Conservation (phyloP, 2,113 vertebrate genomes). For the Lycaon pictus region DNA sequence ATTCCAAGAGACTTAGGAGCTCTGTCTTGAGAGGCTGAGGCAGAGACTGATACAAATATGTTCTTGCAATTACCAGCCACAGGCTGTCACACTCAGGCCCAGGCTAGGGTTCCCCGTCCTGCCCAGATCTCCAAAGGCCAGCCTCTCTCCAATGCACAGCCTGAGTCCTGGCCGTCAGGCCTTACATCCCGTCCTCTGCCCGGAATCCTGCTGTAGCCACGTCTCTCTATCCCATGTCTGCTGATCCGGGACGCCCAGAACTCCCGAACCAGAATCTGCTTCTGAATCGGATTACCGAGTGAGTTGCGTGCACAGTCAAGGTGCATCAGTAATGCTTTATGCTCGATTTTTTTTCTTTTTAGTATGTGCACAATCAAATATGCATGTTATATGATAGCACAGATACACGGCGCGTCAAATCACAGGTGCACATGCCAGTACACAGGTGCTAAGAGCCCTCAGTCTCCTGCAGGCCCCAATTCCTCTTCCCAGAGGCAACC, state of each 20-base stretch:
- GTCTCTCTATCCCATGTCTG: rapidly evolving
- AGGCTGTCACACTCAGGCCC: not conserved
- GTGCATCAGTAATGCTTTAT: too few relatives aligned
- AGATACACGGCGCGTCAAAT: rapidly evolving
- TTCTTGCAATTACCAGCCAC: not conserved
- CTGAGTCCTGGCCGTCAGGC: not conserved
- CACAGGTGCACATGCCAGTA: not conserved
- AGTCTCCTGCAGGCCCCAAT: not conserved
- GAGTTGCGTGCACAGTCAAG: not conserved
- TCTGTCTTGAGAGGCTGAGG: not conserved
- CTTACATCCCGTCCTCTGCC: not conserved
- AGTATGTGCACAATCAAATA: not conserved
- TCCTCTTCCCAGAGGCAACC: not conserved
- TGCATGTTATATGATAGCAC: rapidly evolving
- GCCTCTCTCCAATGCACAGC: not conserved
- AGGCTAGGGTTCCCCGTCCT: not conserved
- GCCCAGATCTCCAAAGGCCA: not conserved
- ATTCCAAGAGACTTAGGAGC: not conserved
- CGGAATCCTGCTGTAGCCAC: rapidly evolving
- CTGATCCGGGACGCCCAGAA: not conserved
- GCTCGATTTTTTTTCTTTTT: not conserved
- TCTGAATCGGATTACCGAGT: not conserved
- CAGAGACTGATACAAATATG: not conserved
- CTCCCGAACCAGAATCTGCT: not conserved
- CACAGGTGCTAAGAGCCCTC: not conserved